phyloP scores from a whole-genome alignment of 2,797 vertebrate genomes.

The Sus cebifrons region DNA sequence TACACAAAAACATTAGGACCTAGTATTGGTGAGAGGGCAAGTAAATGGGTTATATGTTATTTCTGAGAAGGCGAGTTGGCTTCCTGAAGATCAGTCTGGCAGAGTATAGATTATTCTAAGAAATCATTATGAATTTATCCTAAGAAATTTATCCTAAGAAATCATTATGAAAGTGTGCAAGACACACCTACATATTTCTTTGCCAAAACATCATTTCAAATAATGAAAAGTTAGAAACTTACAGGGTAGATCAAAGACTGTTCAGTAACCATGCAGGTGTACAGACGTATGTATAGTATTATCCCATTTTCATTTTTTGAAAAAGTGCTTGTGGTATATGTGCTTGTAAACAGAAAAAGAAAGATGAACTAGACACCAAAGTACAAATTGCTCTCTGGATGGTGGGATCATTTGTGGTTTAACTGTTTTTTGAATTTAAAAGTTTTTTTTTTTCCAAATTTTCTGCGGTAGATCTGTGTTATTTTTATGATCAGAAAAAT shows the following conservation, averaged over 20 bases:
- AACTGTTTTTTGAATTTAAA: not conserved
- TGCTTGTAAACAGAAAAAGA: not conserved
- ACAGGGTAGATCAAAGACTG: not conserved
- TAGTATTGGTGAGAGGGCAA: not conserved
- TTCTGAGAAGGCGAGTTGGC: not conserved
- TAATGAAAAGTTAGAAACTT: not conserved
- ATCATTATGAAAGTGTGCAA: not conserved
- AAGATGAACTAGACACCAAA: not conserved
- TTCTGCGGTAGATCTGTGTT: not conserved
- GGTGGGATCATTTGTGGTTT: not conserved
- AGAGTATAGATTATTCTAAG: not conserved
- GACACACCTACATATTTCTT: not conserved
- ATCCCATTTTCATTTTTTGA: not conserved
- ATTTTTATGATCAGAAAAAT: not conserved
- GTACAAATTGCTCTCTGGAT: not conserved
- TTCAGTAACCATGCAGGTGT: not conserved
- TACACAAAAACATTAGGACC: not conserved
- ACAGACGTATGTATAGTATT: not conserved
- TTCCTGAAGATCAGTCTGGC: not conserved
- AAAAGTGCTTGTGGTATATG: not conserved
- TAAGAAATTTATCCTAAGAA: not conserved
- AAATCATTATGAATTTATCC: not conserved
- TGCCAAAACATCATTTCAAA: not conserved
- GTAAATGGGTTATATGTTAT: rapidly evolving
- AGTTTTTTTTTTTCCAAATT: not conserved